A percentile compares a stretch with the other conserved stretches of the same genome.
Evolutionary conservation across 2,888 invertebrate genomes (phyloP).

Genomic region (Cantharis lateralis): DNA sequence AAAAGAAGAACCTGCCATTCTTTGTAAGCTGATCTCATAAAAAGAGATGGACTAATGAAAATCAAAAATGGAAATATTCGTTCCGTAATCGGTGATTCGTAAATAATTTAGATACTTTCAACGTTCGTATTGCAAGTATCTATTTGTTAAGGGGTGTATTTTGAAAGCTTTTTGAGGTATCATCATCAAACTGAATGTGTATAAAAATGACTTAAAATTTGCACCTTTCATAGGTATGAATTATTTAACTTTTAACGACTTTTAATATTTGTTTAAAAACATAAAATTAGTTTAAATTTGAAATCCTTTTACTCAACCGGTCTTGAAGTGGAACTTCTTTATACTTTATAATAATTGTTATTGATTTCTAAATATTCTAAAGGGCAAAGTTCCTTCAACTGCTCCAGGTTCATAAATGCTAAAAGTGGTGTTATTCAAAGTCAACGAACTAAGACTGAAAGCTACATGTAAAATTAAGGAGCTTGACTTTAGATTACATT

Average conservation of each 20-base stretch:
- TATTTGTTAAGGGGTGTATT: neutral
- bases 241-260: neutral
- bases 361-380: constrained; percentile 6
- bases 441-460: constrained; percentile 6
- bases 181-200: neutral
- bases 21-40: neutral
- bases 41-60: neutral
- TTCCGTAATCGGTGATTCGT: neutral
- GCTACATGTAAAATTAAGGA: constrained; percentile 6
- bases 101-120: neutral
- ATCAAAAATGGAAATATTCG: neutral
- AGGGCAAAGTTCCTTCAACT: constrained; percentile 13
- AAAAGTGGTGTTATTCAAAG: constrained; percentile 9
- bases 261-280: neutral
- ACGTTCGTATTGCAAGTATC: neutral
- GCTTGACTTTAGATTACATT: constrained; percentile 1
- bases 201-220: neutral
- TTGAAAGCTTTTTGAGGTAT: neutral
- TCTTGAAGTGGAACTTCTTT: neutral
- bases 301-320: neutral
- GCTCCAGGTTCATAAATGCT: constrained; percentile 6
- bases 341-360: neutral
- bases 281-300: too few relatives aligned
- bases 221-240: neutral
- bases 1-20: neutral